These are phyloP conservation scores for Castor canadensis DNA, from an alignment of 2,113 vertebrate genomes.

Conservation along the genomic window DNA sequence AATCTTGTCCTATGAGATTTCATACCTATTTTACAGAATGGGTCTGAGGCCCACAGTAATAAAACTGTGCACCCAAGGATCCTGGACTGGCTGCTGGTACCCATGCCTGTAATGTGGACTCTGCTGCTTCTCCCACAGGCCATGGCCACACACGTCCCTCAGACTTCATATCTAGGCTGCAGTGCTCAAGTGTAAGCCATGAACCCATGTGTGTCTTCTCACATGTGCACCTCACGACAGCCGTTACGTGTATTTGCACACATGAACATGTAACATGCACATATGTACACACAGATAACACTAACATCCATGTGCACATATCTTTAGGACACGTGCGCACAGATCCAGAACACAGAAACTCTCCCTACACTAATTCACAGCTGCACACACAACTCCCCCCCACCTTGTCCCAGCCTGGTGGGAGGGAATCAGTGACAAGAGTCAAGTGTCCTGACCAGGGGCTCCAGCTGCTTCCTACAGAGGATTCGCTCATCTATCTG, in stretches of 20 bases:
- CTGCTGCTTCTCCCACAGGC: background rate
- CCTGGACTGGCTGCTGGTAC: background rate
- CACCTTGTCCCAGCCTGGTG: no score
- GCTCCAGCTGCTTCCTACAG: background rate
- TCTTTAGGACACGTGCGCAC: background rate
- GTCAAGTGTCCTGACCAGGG: background rate
- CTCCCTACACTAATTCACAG: background rate
- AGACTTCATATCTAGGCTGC: background rate
- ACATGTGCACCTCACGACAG: background rate
- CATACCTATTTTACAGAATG: slow-evolving; percentile 22
- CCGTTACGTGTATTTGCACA: no score
- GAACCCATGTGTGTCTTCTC: background rate
- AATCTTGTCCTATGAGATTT: background rate
- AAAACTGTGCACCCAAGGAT: background rate
- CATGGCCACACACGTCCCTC: background rate
- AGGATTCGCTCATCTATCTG: background rate
- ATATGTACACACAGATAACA: background rate
- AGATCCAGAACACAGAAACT: background rate
- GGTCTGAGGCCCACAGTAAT: background rate
- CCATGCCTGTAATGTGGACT: background rate
- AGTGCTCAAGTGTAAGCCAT: accelerated
- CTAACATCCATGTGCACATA: no score
- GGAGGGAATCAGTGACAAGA: background rate
- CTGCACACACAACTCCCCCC: background rate
- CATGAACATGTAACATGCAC: accelerated